phyloP scores from a whole-genome alignment of 2,888 invertebrate genomes.

The Altica lythri region DNA sequence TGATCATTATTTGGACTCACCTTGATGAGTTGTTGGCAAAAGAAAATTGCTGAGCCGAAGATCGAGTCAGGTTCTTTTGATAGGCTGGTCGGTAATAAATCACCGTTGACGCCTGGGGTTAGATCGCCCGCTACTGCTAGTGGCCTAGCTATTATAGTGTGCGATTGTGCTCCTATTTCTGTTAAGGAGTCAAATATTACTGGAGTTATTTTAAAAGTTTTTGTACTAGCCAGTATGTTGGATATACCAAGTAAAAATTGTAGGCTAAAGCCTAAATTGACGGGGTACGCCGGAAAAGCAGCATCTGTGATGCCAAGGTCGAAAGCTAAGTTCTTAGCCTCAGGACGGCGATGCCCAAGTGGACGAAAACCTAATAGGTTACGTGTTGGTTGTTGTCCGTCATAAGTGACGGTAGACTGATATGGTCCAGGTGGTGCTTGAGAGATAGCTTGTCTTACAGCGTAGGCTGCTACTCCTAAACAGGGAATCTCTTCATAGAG shows the following conservation, averaged over 20 bases:
- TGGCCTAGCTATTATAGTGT: neutral
- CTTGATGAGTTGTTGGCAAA: neutral
- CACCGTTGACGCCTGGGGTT: neutral
- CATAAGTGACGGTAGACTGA: neutral
- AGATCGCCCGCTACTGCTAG: neutral
- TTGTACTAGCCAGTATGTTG: constrained; percentile 9
- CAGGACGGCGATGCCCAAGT: constrained; percentile 3
- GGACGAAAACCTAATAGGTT: constrained; percentile 16
- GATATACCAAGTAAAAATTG: constrained; percentile 15
- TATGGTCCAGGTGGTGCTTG: constrained; percentile 5
- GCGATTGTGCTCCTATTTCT: constrained; percentile 24
- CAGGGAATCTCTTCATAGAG: constrained; percentile 26
- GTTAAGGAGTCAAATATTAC: constrained; percentile 9
- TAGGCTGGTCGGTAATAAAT: neutral
- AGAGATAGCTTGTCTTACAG: constrained; percentile 17
- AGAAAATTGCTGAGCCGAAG: constrained; percentile 13
- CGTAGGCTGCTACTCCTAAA: constrained; percentile 24
- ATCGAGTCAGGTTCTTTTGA: constrained; percentile 3
- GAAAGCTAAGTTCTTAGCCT: constrained; percentile 20
- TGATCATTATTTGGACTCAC: too few species aligned
- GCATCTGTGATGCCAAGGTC: neutral
- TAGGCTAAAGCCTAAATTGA: constrained; percentile 6
- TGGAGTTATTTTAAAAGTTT: constrained; percentile 17
- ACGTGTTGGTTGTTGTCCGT: neutral
- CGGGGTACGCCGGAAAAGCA: constrained; percentile 7